Conservation (phyloP, 2,113 vertebrate species). For the Bostrychus sinensis region DNA sequence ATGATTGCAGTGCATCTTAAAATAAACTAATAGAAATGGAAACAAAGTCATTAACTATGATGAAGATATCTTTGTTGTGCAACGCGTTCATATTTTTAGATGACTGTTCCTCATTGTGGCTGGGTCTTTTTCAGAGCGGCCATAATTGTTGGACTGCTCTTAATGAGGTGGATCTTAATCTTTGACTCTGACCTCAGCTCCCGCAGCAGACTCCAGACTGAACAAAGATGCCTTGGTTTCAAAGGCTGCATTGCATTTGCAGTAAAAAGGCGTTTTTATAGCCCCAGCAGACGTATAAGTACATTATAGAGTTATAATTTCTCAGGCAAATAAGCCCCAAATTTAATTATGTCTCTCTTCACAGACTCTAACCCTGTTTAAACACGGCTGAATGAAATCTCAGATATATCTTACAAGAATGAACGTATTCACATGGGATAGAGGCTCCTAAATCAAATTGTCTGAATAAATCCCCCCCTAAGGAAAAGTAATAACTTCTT, state of each 20-base stretch:
- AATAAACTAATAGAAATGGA: too few relatives aligned
- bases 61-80: too few relatives aligned
- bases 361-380: constrained; percentile 60
- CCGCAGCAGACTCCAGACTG: constrained; percentile 14
- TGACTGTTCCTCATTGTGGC: constrained; percentile 46
- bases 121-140: constrained; percentile 42
- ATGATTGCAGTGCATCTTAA: too few relatives aligned
- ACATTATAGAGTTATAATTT: constrained; percentile 65
- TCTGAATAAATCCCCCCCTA: constrained; percentile 47
- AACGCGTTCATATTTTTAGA: constrained; percentile 60
- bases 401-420: constrained; percentile 66
- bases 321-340: constrained; percentile 70
- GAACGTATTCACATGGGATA: constrained; percentile 45
- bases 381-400: constrained; percentile 68
- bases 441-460: constrained; percentile 52
- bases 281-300: constrained; percentile 54
- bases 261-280: constrained; percentile 53
- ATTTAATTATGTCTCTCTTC: constrained; percentile 74
- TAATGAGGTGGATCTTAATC: constrained; percentile 39
- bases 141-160: constrained; percentile 42
- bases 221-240: constrained; percentile 50
- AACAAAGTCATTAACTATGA: too few relatives aligned
- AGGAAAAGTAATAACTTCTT: constrained; percentile 61
- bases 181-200: constrained; percentile 13
- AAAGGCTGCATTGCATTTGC: constrained; percentile 41